phyloP scores from a whole-genome alignment of 2,113 vertebrate genomes.

The Ivindomyrus marchei region DNA sequence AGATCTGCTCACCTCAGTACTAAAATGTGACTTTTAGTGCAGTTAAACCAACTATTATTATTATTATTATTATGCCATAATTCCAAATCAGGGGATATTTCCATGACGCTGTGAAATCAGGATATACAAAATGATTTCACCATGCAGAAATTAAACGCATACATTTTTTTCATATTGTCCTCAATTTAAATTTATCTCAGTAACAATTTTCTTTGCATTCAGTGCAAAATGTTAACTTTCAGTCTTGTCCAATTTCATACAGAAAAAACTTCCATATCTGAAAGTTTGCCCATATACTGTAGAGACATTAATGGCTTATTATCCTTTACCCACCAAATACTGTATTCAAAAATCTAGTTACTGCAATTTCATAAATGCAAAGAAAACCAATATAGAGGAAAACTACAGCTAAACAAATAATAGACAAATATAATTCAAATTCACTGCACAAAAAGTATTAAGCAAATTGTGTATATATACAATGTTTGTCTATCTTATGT shows the following conservation, averaged over 20 bases:
- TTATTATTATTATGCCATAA: not conserved
- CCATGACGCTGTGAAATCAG: not conserved
- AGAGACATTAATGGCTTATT: constrained; percentile 48
- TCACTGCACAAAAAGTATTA: constrained; percentile 53
- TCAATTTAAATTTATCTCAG: not conserved
- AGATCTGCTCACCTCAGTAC: not conserved
- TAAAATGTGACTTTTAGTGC: not conserved
- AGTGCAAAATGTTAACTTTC: constrained; percentile 13
- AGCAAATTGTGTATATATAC: constrained; percentile 56
- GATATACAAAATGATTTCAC: not conserved
- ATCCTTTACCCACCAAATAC: constrained; percentile 42
- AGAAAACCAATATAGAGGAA: constrained; percentile 39
- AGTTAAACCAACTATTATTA: not conserved
- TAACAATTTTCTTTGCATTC: not conserved
- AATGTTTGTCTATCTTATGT: constrained; percentile 42
- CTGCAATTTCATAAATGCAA: not conserved
- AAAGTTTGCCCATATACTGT: constrained; percentile 29
- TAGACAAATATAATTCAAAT: constrained; percentile 45
- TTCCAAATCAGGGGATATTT: not conserved
- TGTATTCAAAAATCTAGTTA: constrained; percentile 39
- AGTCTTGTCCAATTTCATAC: constrained; percentile 7
- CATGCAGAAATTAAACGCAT: not conserved
- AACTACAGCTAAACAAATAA: constrained; percentile 45
- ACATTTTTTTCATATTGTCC: not conserved
- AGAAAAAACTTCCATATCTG: not conserved